Percentiles rank a stretch among this genome's conserved stretches.
phyloP scores from a whole-genome alignment of 2,888 invertebrate genomes.

The Sminthurides aquaticus region DNA sequence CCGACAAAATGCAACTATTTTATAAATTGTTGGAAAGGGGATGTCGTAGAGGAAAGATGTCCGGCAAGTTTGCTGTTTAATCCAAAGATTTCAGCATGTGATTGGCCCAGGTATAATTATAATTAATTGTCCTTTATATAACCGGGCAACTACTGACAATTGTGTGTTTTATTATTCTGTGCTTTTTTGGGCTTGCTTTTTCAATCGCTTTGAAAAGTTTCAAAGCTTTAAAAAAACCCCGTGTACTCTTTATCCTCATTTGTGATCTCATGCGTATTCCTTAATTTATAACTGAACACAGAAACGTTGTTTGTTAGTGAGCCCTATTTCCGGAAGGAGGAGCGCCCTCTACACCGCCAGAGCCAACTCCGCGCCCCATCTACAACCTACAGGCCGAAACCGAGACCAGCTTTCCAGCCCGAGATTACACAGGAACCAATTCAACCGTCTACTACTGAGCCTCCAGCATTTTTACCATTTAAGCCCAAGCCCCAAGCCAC shows the following conservation, averaged over 20 bases:
- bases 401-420: neutral
- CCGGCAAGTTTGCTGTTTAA: constrained; percentile 2
- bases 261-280: neutral
- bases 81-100: constrained; percentile 7
- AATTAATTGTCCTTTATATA: neutral
- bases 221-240: neutral
- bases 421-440: neutral
- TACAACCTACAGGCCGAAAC: neutral
- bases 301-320: constrained; percentile 12
- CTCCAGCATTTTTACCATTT: neutral
- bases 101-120: constrained; percentile 7
- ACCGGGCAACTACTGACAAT: neutral
- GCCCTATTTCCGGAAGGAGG: neutral
- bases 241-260: neutral
- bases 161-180: neutral
- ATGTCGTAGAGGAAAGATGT: constrained; percentile 1
- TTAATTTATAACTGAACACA: neutral
- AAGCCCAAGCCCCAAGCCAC: constrained; percentile 14
- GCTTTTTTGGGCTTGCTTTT: too few relatives aligned
- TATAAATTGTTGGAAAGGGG: constrained; percentile 8
- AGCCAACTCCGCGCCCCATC: neutral
- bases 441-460: neutral
- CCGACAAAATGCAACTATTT: constrained; percentile 3
- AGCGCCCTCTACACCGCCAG: neutral
- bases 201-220: too few relatives aligned